phyloP scores from a whole-genome alignment of 2,888 invertebrate species.

The Lycophotia porphyrea region DNA sequence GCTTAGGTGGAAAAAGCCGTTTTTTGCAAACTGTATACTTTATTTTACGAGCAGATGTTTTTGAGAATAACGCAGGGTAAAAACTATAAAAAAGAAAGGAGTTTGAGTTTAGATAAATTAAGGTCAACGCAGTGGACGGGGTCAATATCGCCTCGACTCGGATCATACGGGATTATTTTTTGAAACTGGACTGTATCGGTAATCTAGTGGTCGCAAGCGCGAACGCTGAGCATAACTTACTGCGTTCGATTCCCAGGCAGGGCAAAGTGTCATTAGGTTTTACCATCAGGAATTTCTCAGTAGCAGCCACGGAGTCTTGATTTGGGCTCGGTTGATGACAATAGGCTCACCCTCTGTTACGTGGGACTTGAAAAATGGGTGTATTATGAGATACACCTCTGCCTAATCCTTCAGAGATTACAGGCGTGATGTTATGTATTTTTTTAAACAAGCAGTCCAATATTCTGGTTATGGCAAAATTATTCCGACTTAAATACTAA shows the following conservation, averaged over 20 bases:
- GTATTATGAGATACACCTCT: too few relatives aligned
- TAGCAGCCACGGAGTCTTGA: too few relatives aligned
- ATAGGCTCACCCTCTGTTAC: too few relatives aligned
- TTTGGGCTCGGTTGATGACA: too few relatives aligned
- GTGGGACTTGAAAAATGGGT: too few relatives aligned
- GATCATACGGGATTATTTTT: background rate
- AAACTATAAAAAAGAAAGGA: background rate
- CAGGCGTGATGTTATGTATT: too few relatives aligned
- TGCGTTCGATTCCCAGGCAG: too few relatives aligned
- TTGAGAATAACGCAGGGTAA: constrained; percentile 4
- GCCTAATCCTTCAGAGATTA: too few relatives aligned
- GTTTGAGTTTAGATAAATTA: background rate
- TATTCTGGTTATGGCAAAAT: background rate
- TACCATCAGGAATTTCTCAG: too few relatives aligned
- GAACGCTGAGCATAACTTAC: too few relatives aligned
- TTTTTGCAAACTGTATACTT: constrained; percentile 27
- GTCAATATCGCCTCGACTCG: background rate
- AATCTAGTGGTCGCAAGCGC: background rate
- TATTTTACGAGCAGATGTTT: constrained; percentile 46
- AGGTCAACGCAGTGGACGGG: background rate
- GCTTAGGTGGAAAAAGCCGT: constrained; percentile 12
- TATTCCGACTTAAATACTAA: constrained; percentile 1
- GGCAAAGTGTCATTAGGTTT: too few relatives aligned
- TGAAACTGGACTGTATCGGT: background rate
- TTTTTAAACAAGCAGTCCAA: background rate